Evolutionary conservation across 2,888 invertebrate species (phyloP), one percentile per base, ranked within the genome.

Genomic region (Cistogaster globosa): DNA sequence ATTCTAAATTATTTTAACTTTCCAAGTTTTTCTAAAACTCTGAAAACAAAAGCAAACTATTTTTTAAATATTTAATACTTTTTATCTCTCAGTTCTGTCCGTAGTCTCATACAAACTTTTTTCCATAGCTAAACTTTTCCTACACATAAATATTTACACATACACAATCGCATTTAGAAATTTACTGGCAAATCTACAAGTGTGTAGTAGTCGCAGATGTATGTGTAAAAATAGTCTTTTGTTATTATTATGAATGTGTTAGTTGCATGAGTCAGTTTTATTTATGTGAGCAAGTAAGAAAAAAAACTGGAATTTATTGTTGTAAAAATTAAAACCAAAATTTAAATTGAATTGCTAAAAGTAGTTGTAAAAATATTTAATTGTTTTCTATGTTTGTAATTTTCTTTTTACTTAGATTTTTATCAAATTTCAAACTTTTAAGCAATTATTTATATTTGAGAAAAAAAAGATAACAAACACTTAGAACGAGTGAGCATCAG

Each of bases 351-450:
- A 48, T 65, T 67, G 67, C 32, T 48, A 48, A 67, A 20, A 57
- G 67, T 76, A 48, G 65, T 67, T 67, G 26, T 11, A 45, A 57
- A 75, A 75, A 65, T 65, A 65, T 75, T 16, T 16, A 65, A 57
- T 57, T 65, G 18, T 75, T 18, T 60, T 72, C 38, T 14, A 3
- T 55, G 18, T 38, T 38, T 9, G 9, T 38, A 36, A 55, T 51
- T 36, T 36, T 51, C 55, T 57, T 32, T 32, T 5, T 58, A 22
- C 32, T 58, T 45, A 55, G 55, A 65, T 65, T 75, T 42, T 65
- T 75, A 75, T 75, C 65, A 65, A 57, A 65, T 67, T 67, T 45
- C n/a, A 76, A 76, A 76, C 65, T 76, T 76, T 58, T 22, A 3
- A 57, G 32, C 76, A 67, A 67, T 76, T 76, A 67, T 57, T 76